A percentile compares a stretch with the other conserved stretches of the same genome.
These are phyloP conservation scores for Achlya flavicornis DNA, from an alignment of 2,888 invertebrate species.

Conservation along the genomic window DNA sequence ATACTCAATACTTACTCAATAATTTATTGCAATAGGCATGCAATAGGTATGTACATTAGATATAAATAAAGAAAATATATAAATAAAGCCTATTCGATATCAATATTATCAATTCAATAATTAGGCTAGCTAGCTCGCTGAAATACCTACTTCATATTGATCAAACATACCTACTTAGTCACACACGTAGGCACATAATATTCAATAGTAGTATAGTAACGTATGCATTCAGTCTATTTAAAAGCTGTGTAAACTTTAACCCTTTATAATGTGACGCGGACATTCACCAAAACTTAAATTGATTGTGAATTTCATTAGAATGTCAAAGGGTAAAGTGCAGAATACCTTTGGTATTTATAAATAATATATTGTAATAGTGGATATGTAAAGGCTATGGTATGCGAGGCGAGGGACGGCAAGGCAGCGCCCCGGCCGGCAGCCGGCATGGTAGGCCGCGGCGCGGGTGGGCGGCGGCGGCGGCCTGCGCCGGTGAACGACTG, in stretches of 20 bases:
- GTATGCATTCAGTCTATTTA: too few species aligned
- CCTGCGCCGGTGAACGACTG: slow-evolving; percentile 62
- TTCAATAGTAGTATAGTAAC: too few species aligned
- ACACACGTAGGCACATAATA: too few species aligned
- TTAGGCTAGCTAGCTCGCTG: too few species aligned
- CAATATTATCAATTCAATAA: too few species aligned
- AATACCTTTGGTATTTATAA: slow-evolving; percentile 15
- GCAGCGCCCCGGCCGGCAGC: slow-evolving; percentile 14
- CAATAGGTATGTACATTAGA: too few species aligned
- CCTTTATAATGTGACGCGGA: not conserved
- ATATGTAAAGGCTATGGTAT: slow-evolving; percentile 2
- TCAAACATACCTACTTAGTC: too few species aligned
- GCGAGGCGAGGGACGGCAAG: not conserved
- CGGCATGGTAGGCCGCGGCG: slow-evolving; percentile 26
- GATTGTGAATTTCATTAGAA: slow-evolving; percentile 7
- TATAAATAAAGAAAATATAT: too few species aligned
- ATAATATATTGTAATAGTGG: slow-evolving; percentile 4
- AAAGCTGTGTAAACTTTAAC: not conserved
- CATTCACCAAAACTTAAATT: not conserved
- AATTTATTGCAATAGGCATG: too few species aligned
- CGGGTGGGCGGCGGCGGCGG: slow-evolving; percentile 66
- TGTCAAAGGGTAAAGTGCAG: slow-evolving; percentile 5
- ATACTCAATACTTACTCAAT: too few species aligned
- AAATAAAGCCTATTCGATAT: too few species aligned
- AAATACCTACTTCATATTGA: too few species aligned